These are phyloP conservation scores for Otis tarda DNA, from an alignment of 2,113 vertebrate genomes.

Conservation along the genomic window DNA sequence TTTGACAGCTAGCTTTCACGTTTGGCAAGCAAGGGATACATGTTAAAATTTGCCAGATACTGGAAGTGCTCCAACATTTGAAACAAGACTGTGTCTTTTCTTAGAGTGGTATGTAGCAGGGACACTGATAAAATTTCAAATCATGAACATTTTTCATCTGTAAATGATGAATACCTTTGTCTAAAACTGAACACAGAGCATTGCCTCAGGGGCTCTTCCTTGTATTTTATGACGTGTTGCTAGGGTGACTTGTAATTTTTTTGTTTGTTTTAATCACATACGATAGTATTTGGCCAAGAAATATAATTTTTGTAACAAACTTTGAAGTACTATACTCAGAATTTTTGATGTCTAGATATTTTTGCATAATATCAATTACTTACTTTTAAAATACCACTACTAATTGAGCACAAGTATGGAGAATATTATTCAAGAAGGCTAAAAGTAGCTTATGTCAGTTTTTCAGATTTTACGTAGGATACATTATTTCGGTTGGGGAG, in stretches of 20 bases:
- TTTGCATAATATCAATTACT: neutral
- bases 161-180: constrained; percentile 77
- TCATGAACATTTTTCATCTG: constrained; percentile 22
- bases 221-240: neutral
- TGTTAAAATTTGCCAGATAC: constrained; percentile 70
- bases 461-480: neutral
- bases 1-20: constrained; percentile 66
- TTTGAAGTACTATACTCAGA: neutral
- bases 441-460: neutral
- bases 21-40: constrained; percentile 56
- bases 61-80: constrained; percentile 67
- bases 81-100: constrained; percentile 52
- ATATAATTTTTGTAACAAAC: neutral
- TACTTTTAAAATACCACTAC: neutral
- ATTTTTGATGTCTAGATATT: neutral
- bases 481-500: neutral
- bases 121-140: constrained; percentile 67
- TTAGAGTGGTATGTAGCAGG: constrained; percentile 66
- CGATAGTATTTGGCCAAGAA: neutral
- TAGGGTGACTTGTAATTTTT: neutral
- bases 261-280: neutral
- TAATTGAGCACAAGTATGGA: neutral
- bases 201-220: constrained; percentile 54
- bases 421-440: neutral
- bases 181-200: constrained; percentile 66